Percentiles rank a stretch among this genome's conserved stretches.
Conservation (phyloP, 1,140 invertebrate species). For the Popillia japonica region DNA sequence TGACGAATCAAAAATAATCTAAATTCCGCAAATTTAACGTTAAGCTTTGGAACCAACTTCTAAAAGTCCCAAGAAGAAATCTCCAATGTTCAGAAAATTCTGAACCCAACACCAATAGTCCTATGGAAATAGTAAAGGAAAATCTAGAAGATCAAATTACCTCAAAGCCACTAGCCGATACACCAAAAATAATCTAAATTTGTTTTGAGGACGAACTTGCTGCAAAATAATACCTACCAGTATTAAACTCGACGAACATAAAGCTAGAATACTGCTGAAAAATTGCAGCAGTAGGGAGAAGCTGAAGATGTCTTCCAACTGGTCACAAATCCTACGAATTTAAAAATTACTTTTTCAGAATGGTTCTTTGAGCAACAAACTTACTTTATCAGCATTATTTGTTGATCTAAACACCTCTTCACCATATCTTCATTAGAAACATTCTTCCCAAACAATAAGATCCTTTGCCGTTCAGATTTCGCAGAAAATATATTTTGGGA, state of each 20-base stretch:
- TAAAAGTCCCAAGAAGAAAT: too few species aligned
- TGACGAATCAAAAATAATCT: too few species aligned
- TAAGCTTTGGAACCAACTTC: too few species aligned
- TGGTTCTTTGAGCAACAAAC: background rate
- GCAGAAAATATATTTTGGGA: background rate
- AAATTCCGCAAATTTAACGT: too few species aligned
- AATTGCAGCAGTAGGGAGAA: constrained; percentile 4
- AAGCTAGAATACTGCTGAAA: background rate
- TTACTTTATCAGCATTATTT: constrained; percentile 16
- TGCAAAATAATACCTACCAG: background rate
- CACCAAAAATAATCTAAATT: too few species aligned
- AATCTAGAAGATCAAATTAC: too few species aligned
- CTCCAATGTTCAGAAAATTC: too few species aligned
- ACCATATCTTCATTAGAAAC: constrained; percentile 1
- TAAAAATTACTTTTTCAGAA: background rate
- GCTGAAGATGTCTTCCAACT: constrained; percentile 19
- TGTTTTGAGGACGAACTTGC: too few species aligned
- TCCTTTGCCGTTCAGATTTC: background rate
- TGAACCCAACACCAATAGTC: too few species aligned
- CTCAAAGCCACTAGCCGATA: too few species aligned
- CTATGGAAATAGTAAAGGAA: too few species aligned
- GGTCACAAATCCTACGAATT: background rate
- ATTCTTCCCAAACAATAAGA: background rate
- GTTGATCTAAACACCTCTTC: constrained; percentile 1
- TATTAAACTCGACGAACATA: constrained; percentile 17